Base-by-base conservation (phyloP, 2,888 invertebrate genomes). In the Nymphalis c-album region DNA sequence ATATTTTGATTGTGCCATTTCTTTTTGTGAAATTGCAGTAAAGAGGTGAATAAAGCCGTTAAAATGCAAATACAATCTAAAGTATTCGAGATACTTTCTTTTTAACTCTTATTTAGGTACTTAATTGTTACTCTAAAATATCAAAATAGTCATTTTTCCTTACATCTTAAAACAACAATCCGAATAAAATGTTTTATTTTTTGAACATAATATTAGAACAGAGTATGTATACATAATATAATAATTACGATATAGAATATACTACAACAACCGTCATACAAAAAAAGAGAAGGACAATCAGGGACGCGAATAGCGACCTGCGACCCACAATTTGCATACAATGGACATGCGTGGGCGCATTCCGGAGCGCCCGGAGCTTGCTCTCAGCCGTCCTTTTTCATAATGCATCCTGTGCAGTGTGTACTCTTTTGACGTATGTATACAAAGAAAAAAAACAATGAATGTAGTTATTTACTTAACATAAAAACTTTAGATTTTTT, bases 311-410 rank as follows among this genome's bases (percentile, higher is more conserved):
- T 83, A 80, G 79, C 86, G 91, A 91, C 91, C 91, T 89, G 88
- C 90, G 91, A 92, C 91, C 91, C 80, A 75, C 81, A 75, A 91
- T 92, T 90, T 91, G 88, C 92, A 92, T 92, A 92, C 92, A 92
- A 92, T 91, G 86, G 83, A 78, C 73, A 73, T 80, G 89, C 87
- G 91, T 90, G 87, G 91, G 91, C 86, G 80, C 85, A 86, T 86
- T 85, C 86, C 75, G 74, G 74, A 81, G 78, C 80, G 81, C 80
- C 80, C 80, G 80, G 79, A 76, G 59, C 47, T 60, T 64, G 55
- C 57, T 57, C 18, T 64, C 47, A 60, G 63, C 58, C 67, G 53
- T 64, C 31, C 45, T 60, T 60, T 63, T 64, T 68, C 50, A 57
- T 60, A 60, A 59, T 59, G 55, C 67, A 67, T 64, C 64, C 67